Evolutionary conservation across 2,888 invertebrate genomes (phyloP), one percentile per base, ranked within the genome.

Genomic region (Acrobasis suavella): DNA sequence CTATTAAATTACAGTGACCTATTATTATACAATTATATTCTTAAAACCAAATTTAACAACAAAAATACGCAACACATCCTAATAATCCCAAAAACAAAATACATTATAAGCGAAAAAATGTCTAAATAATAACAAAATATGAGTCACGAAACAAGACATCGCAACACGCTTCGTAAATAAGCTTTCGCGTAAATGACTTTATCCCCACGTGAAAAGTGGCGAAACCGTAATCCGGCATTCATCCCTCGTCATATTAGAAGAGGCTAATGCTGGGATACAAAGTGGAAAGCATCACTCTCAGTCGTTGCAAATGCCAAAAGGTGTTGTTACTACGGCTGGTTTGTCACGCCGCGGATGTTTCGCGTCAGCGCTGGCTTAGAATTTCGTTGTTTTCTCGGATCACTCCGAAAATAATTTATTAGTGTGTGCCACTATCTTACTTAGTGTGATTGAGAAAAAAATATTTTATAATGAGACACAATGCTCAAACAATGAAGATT

Each of bases 181-280:
- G 64, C 63, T 64, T 62, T 63, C 62, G 58, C 63, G 32, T 63
- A 49, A 58, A 61, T 51, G 65, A 56, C 58, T 55, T 62, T 64
- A 63, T 64, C 50, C 61, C 59, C 60, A 32, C 71, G 75, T 75
- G 77, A 78, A 77, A 81, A 80, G 79, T 80, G 77, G 76, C 73
- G 75, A 73, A 73, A 71, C 70, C 69, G 76, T 83, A 84, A 85
- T 83, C 82, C 76, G 74, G 69, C 82, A 87, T 87, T 80, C 83
- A 79, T 88, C 86, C 81, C 78, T 76, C 81, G 83, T 84, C 85
- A 88, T 89, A 89, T 89, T 87, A 89, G 81, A 70, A 76, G 76
- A 71, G 78, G 76, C 77, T 83, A 83, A 85, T 82, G 75, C 82
- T 71, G 67, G 69, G 75, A 77, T 81, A 85, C 85, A 85, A 86